Evolutionary conservation across 1,140 invertebrate genomes (phyloP), one percentile per base, ranked within the genome.

Genomic region (Thaumatotibia leucotreta): DNA sequence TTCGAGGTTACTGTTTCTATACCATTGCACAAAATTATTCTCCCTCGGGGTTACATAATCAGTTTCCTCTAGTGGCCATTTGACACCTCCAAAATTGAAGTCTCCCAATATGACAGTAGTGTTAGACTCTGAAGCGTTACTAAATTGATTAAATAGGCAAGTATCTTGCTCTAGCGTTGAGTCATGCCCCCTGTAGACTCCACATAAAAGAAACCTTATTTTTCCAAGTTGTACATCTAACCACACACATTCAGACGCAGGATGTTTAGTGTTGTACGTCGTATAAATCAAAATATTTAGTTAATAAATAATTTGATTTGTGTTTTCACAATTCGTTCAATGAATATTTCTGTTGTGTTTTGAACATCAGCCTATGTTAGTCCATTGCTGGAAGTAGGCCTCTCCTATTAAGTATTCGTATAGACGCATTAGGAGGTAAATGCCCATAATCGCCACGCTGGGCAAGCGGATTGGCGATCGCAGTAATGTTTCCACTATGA

Each of bases 21-120:
- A 62, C 61, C 61, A 62, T 6, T 62, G 61, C 33, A 62, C 31
- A 33, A 62, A 62, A 8, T 62, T 62, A 8, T 62, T n/a, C 9
- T 62, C 61, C 6, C 2, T 33, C 0, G 61, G 61, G 14, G 29
- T 62, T 14, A 62, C 2, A 17, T 62, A 62, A 0, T 2, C 61
- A 11, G 20, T 11, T 0, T 62, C 14, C 4, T 62, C 27, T 1
- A 62, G 14, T 5, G 31, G 61, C 61, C 61, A 62, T 20, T 62
- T 62, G 14, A 62, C 61, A 0, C 61, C 61, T 1, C 61, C n/a
- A 17, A 8, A 62, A 5, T 62, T 62, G 31, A 33, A 62, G 11
- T 58, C 52, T 0, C 52, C 52, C 20, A 58, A 10, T 2, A 29
- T n/a, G 24, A 58, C 4, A 0, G 33, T 11, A 0, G 31, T 35